phyloP scores from a whole-genome alignment of 2,888 invertebrate species.

The Gnatocerus cornutus region DNA sequence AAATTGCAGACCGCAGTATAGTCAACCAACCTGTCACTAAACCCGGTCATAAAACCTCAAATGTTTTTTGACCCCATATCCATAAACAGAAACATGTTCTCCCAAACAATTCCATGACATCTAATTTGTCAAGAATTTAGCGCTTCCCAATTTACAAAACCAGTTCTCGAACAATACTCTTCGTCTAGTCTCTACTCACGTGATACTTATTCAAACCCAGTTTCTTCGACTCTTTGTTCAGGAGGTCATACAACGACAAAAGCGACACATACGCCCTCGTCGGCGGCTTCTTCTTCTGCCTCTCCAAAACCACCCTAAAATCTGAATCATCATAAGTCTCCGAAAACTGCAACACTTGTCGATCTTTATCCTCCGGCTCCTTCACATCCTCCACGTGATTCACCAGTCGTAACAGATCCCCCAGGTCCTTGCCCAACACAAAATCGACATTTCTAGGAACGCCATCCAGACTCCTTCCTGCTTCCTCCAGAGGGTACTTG shows the following conservation, averaged over 20 bases:
- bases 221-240: constrained; percentile 79
- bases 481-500: constrained; percentile 37
- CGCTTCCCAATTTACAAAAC: constrained; percentile 9
- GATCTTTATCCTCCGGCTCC: constrained; percentile 59
- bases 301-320: constrained; percentile 63
- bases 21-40: no score
- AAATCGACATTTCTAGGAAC: constrained; percentile 59
- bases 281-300: constrained; percentile 73
- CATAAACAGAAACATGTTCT: no score
- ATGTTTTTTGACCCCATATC: no score
- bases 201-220: constrained; percentile 77
- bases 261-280: constrained; percentile 76
- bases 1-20: no score
- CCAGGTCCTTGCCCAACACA: constrained; percentile 65
- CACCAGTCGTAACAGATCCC: constrained; percentile 66
- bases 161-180: constrained; percentile 5
- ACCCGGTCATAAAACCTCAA: no score
- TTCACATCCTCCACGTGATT: constrained; percentile 59
- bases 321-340: constrained; percentile 65
- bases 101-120: neutral
- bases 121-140: constrained; percentile 6
- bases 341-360: constrained; percentile 62
- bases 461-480: constrained; percentile 27
- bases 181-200: constrained; percentile 67
- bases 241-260: constrained; percentile 76